Conservation (phyloP, 1,140 invertebrate genomes). For the Drosophila sp. region DNA sequence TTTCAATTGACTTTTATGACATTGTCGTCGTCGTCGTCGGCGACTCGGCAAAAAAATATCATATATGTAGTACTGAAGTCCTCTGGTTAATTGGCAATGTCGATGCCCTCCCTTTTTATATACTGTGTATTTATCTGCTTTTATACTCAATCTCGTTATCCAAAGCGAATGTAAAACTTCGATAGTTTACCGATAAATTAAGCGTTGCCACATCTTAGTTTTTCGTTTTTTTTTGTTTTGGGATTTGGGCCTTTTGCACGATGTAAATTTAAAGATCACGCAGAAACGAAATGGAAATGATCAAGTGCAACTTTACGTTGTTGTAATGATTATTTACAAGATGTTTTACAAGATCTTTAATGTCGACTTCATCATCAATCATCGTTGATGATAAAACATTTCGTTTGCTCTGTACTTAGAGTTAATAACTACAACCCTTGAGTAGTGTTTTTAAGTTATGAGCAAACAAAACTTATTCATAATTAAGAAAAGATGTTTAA, state of each 20-base stretch:
- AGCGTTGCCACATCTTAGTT: neutral
- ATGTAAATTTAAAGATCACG: neutral
- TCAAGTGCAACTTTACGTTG: too few species aligned
- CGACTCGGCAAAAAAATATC: neutral
- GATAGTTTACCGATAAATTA: neutral
- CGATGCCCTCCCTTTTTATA: neutral
- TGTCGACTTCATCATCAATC: too few species aligned
- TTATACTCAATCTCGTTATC: neutral
- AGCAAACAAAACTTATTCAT: neutral
- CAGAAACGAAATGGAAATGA: too few species aligned
- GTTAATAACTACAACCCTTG: neutral
- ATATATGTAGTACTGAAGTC: neutral
- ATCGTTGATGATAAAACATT: neutral
- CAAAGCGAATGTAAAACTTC: neutral
- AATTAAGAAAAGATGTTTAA: neutral
- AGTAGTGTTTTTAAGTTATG: neutral
- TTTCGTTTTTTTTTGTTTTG: neutral
- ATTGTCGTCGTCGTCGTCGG: constrained; percentile 35
- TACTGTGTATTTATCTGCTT: neutral
- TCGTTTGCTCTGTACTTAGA: neutral
- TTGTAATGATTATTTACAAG: too few species aligned
- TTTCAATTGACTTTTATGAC: constrained; percentile 54
- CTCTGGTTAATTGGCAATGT: constrained; percentile 11
- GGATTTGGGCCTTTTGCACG: neutral
- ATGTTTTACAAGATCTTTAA: too few species aligned